Percentiles rank a stretch among this genome's conserved stretches.
Conservation (phyloP, 2,888 invertebrate species). For the Drosophila anomalata region DNA sequence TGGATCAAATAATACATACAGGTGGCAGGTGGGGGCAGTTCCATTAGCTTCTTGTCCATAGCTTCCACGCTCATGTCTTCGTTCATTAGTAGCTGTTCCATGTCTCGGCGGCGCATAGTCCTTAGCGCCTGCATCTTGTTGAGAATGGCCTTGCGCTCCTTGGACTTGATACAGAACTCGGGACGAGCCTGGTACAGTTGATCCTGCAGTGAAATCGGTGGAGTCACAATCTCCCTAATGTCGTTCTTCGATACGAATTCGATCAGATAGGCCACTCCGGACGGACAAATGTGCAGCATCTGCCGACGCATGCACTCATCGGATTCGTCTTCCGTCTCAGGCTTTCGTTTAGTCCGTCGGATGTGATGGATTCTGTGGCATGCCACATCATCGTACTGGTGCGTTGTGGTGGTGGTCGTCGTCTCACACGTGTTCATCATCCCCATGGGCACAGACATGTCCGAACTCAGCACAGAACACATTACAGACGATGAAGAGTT, state of each 20-base stretch:
- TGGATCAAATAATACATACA: constrained; percentile 66
- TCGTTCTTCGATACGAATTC: constrained; percentile 63
- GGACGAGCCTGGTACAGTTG: constrained; percentile 89
- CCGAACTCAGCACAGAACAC: constrained; percentile 79
- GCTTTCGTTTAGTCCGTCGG: constrained; percentile 19
- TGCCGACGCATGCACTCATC: constrained; percentile 26
- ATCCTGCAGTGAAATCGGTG: constrained; percentile 86
- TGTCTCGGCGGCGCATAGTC: constrained; percentile 72
- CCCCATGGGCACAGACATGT: constrained; percentile 82
- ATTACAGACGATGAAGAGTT: constrained; percentile 74
- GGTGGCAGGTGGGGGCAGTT: constrained; percentile 83
- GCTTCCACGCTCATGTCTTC: constrained; percentile 75
- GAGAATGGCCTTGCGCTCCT: constrained; percentile 79
- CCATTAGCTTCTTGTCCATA: constrained; percentile 72
- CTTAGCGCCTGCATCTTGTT: constrained; percentile 80
- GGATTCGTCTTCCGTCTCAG: constrained; percentile 1
- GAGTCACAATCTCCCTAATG: constrained; percentile 8
- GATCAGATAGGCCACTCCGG: constrained; percentile 80
- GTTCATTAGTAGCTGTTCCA: constrained; percentile 75
- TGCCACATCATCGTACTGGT: constrained; percentile 82
- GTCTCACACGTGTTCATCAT: constrained; percentile 69
- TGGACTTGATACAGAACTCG: constrained; percentile 87
- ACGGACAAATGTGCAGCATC: constrained; percentile 76
- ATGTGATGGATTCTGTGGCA: constrained; percentile 42
- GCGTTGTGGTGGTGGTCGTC: constrained; percentile 81